phyloP scores from a whole-genome alignment of 2,113 vertebrate species.

The Nothoprocta perdicaria region DNA sequence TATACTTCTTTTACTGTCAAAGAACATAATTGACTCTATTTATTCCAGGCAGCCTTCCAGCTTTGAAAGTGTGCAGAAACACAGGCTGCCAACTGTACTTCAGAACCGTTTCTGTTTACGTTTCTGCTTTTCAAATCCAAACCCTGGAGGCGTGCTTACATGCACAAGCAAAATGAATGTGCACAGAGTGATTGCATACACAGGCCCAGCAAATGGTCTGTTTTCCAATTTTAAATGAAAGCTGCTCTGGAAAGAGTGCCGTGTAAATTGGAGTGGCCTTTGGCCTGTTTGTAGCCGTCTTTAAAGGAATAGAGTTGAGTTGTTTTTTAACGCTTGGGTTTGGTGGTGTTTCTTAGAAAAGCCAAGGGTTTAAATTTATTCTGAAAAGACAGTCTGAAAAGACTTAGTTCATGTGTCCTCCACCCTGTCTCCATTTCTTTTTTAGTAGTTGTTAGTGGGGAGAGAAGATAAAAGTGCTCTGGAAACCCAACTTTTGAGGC shows the following conservation, averaged over 20 bases:
- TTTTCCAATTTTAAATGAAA: not conserved
- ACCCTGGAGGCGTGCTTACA: constrained; percentile 56
- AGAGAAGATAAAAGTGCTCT: not conserved
- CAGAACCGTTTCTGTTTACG: constrained; percentile 58
- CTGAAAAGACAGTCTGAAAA: not conserved
- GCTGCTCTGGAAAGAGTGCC: not conserved
- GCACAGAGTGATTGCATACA: not conserved
- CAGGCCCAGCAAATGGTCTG: not conserved
- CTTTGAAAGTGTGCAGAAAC: constrained; percentile 59
- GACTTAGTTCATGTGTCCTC: not conserved
- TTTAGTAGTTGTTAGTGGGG: not conserved
- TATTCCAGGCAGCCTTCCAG: constrained; percentile 63
- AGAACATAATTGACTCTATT: constrained; percentile 55
- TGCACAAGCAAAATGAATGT: constrained; percentile 25
- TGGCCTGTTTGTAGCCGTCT: rapidly evolving
- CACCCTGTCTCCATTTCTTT: not conserved
- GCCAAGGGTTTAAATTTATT: not conserved
- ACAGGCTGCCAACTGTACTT: constrained; percentile 65
- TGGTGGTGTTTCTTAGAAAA: not conserved
- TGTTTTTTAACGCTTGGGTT: not conserved
- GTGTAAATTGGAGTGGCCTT: not conserved
- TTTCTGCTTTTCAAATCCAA: constrained; percentile 63
- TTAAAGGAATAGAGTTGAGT: not conserved
- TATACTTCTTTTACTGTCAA: constrained; percentile 21
- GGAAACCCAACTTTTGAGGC: not conserved